Conservation (phyloP, 2,888 invertebrate species). For the Idaea aversata region DNA sequence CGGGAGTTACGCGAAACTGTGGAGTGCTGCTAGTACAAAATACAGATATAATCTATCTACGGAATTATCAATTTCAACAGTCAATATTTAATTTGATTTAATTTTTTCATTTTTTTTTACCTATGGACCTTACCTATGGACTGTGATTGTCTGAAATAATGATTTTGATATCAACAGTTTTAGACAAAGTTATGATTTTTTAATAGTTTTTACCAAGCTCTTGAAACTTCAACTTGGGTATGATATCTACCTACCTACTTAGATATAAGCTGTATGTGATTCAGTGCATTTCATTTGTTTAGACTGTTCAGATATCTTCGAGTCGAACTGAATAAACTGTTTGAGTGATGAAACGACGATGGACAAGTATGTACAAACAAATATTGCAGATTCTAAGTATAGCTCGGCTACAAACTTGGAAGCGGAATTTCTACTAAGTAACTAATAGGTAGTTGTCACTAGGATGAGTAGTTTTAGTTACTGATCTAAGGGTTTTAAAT, state of each 20-base stretch:
- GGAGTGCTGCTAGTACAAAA: too few species aligned
- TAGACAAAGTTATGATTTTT: too few species aligned
- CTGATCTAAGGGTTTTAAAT: not conserved
- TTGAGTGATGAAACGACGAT: slow-evolving; percentile 20
- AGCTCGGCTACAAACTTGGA: not conserved
- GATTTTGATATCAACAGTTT: too few species aligned
- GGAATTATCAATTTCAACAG: too few species aligned
- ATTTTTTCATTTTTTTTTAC: too few species aligned
- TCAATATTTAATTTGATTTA: too few species aligned
- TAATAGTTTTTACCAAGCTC: not conserved
- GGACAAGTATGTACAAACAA: slow-evolving; percentile 23
- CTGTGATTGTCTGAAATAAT: too few species aligned
- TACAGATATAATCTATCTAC: too few species aligned
- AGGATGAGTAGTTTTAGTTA: not conserved
- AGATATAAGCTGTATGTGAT: slow-evolving; percentile 19
- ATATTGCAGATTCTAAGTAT: slow-evolving; percentile 9
- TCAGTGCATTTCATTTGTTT: slow-evolving; percentile 41
- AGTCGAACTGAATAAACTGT: slow-evolving; percentile 27
- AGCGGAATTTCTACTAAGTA: not conserved
- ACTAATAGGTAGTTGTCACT: not conserved
- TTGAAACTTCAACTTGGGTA: not conserved
- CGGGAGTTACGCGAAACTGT: too few species aligned
- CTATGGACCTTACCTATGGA: too few species aligned
- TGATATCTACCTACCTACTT: not conserved
- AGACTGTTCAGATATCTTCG: slow-evolving; percentile 30